These are phyloP conservation scores for Mus caroli DNA, from an alignment of 2,797 vertebrate genomes.

Conservation along the genomic window DNA sequence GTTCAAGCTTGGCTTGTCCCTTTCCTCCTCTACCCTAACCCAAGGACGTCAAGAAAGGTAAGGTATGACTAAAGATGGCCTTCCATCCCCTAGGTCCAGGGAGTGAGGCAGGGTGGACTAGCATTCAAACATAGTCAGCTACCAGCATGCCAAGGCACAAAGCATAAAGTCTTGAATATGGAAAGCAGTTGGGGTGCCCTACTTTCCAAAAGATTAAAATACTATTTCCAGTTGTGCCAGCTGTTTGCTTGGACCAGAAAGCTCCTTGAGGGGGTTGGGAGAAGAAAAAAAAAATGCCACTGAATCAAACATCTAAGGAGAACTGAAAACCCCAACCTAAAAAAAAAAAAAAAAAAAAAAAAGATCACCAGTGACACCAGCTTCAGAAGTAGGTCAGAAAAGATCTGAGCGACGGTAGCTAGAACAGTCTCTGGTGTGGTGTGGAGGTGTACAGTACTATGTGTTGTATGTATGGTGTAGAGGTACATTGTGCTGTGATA, in stretches of 20 bases:
- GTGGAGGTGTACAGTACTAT: background rate
- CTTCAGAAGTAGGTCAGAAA: background rate
- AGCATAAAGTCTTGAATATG: background rate
- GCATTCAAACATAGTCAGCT: background rate
- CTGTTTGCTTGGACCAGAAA: background rate
- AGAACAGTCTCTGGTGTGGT: no score
- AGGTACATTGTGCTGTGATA: background rate
- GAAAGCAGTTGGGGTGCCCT: background rate
- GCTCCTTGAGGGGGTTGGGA: background rate
- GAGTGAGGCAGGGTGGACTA: background rate
- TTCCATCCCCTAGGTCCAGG: background rate
- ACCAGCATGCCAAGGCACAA: background rate
- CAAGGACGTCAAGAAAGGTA: background rate
- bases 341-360: background rate
- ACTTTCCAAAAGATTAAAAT: constrained; percentile 36
- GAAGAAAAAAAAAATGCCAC: background rate
- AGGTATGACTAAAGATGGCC: background rate
- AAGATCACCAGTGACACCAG: background rate
- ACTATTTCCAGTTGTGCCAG: background rate
- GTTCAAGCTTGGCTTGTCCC: background rate
- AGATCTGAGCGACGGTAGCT: background rate
- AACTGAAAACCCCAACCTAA: background rate
- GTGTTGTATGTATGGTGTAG: background rate
- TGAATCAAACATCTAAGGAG: background rate
- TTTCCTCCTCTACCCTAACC: background rate